A percentile compares a stretch with the other conserved stretches of the same genome.
Conservation (phyloP, 2,113 vertebrate genomes). For the Mystacornis crossleyi region DNA sequence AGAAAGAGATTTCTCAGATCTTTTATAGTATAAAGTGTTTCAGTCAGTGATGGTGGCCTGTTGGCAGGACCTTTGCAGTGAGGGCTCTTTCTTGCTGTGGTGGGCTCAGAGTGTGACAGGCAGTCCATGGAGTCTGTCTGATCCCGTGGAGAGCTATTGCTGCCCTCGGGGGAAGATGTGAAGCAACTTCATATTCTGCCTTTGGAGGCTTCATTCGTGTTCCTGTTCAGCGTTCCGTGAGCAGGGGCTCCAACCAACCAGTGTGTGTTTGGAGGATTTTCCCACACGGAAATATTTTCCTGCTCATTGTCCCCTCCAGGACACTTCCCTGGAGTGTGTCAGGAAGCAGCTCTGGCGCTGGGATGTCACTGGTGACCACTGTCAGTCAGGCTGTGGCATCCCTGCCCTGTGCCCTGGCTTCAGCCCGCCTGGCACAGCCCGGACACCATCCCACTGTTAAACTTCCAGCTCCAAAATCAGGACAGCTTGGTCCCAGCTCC, state of each 20-base stretch:
- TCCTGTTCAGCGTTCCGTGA: neutral
- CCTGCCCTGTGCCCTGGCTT: neutral
- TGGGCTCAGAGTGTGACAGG: neutral
- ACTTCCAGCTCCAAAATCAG: neutral
- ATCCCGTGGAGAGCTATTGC: neutral
- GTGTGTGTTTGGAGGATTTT: neutral
- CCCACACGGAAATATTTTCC: neutral
- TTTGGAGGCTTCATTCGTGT: neutral
- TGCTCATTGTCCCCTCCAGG: neutral
- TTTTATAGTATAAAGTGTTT: neutral
- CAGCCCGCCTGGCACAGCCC: neutral
- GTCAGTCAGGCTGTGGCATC: neutral
- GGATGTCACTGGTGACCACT: neutral
- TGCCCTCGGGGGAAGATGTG: fast-evolving
- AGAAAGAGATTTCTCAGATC: neutral
- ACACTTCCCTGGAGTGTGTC: neutral
- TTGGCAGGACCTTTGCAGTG: neutral
- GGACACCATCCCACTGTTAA: neutral
- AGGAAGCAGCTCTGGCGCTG: neutral
- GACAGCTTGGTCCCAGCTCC: neutral
- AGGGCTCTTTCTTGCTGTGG: neutral
- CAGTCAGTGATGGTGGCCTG: neutral
- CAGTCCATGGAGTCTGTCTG: neutral
- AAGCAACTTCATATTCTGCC: neutral
- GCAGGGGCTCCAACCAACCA: neutral